These are phyloP conservation scores for Eupithecia tripunctaria DNA, from an alignment of 2,888 invertebrate species.

Conservation along the genomic window DNA sequence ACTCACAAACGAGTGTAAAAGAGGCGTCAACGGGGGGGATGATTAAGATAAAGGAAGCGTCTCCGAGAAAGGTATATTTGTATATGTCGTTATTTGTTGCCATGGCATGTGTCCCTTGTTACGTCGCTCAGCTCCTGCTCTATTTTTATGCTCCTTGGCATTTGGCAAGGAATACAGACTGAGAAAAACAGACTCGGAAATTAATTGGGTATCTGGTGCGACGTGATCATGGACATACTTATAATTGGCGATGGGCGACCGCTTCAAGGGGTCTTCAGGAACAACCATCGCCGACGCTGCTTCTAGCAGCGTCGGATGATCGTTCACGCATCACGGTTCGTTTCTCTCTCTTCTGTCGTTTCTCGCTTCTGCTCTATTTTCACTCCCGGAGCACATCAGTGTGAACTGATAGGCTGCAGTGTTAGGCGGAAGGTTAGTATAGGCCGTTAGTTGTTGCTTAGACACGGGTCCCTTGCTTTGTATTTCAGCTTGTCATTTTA, in stretches of 20 bases:
- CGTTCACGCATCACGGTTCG: too few species aligned
- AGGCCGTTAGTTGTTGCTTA: not conserved
- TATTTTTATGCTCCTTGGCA: not conserved
- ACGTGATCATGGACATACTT: not conserved
- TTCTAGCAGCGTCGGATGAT: too few species aligned
- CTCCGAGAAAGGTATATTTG: not conserved
- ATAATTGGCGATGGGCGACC: too few species aligned
- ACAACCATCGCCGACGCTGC: too few species aligned
- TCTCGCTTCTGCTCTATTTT: too few species aligned
- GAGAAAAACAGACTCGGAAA: slow-evolving; percentile 65
- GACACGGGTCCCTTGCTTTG: not conserved
- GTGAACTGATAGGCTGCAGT: too few species aligned
- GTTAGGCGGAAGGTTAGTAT: too few species aligned
- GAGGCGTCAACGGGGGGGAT: not conserved
- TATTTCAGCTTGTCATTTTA: not conserved
- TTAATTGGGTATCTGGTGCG: slow-evolving; percentile 52
- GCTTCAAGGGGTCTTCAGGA: too few species aligned
- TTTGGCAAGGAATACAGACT: slow-evolving; percentile 26
- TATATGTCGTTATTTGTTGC: not conserved
- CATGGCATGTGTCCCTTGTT: not conserved
- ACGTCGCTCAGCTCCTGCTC: not conserved
- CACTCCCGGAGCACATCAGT: too few species aligned
- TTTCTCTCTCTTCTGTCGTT: too few species aligned
- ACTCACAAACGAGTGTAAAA: not conserved
- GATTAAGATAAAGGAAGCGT: too few species aligned